A percentile compares a stretch with the other conserved stretches of the same genome.
These are phyloP conservation scores for Gadus chalcogrammus DNA, from an alignment of 2,113 vertebrate genomes.

Conservation along the genomic window DNA sequence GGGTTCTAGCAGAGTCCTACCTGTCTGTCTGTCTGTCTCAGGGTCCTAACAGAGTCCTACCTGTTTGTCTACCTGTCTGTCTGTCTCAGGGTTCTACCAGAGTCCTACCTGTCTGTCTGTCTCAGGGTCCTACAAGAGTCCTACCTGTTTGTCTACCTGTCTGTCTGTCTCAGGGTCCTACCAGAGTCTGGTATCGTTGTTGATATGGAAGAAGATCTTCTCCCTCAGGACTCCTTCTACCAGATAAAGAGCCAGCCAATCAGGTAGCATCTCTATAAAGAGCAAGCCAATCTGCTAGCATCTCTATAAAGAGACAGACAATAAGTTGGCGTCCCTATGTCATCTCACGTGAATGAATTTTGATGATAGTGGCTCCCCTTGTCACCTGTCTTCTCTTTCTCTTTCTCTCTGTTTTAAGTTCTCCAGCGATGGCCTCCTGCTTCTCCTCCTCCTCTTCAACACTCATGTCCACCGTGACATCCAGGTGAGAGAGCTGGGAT, in stretches of 20 bases:
- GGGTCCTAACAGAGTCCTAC: too few relatives aligned
- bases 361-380: background rate
- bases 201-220: background rate
- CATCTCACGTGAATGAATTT: background rate
- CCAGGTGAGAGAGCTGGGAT: background rate
- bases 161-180: background rate
- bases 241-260: constrained; percentile 1
- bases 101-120: too few relatives aligned
- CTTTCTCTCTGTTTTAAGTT: too few relatives aligned
- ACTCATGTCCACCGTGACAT: background rate
- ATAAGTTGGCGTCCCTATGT: background rate
- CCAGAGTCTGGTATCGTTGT: background rate
- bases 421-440: too few relatives aligned
- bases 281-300: background rate
- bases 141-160: background rate
- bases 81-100: too few relatives aligned
- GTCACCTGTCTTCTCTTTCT: background rate
- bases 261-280: background rate
- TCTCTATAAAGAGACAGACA: background rate
- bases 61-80: too few relatives aligned
- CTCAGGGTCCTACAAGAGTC: too few relatives aligned
- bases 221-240: background rate
- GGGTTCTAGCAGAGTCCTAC: too few relatives aligned
- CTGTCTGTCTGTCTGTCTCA: too few relatives aligned
- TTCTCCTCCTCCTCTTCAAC: background rate